Base-by-base conservation (phyloP, 2,113 vertebrate species). In the Indicator indicator region DNA sequence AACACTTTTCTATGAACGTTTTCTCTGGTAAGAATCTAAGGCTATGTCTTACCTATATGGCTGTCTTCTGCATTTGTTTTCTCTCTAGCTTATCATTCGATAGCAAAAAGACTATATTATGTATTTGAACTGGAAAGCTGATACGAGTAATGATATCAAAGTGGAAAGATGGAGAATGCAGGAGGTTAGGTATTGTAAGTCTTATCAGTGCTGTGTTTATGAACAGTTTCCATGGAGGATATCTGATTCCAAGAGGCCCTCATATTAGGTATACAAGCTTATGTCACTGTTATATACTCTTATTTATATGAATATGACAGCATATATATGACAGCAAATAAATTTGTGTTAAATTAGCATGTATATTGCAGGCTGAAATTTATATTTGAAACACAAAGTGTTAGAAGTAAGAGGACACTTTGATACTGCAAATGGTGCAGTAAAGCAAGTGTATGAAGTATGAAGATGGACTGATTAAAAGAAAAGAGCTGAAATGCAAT, bases 1-100 rank as follows among this genome's bases (percentile, higher is more conserved):
- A 74, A 73, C 0, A 0, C 58, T 74, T 92, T 80, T 60, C 58
- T 52, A 9, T 80, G 58, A 81, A 88, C 71, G 38, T 62, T 60
- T 32, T 56, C 58, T 71, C 32, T 30, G 11, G 1, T 69, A 32
- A 38, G 38, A 56, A 10, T 28, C 33, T 63, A 2, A 50, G 86
- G 10, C 21, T 83, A 23, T 38, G n/a, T 74, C 68, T 56, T 56
- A 78, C 59, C 13, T 58, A 9, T 26, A 6, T 77, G 56, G 9
- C 44, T 84, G 38, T 72, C n/a, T 90, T 69, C 59, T 69, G n/a
- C 76, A 58, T 83, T 83, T 94, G 55, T 90, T 90, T 96, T 79
- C 26, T 85, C 46, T 79, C 64, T 60, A 54, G 36, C 3, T 85
- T 91, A 55, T 40, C 80, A 77, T 74, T 80, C 36, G 32, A 11